Conservation (phyloP, 2,888 invertebrate genomes). For the Criorhina ranunculi region DNA sequence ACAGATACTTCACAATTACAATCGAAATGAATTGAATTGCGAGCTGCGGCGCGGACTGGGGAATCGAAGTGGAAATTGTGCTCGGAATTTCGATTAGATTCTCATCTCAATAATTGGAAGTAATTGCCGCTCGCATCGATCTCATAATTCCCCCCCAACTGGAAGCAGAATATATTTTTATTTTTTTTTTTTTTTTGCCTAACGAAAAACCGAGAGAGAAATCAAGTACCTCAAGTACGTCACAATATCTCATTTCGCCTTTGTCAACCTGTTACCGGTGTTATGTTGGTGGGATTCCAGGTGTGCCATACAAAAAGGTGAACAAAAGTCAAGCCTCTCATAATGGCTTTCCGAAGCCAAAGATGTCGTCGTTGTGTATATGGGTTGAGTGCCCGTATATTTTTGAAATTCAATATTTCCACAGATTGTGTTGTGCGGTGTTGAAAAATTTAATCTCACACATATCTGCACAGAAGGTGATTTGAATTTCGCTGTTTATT, state of each 20-base stretch:
- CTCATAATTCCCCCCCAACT: constrained; percentile 18
- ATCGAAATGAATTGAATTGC: constrained; percentile 59
- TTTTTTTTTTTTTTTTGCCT: constrained; percentile 6
- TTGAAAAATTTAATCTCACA: constrained; percentile 59
- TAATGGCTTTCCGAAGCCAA: constrained; percentile 23
- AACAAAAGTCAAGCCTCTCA: constrained; percentile 22
- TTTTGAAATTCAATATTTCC: constrained; percentile 55
- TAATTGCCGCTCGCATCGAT: constrained; percentile 51
- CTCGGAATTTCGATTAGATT: constrained; percentile 37
- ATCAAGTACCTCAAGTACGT: constrained; percentile 4
- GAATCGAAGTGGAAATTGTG: constrained; percentile 26
- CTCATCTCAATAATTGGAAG: constrained; percentile 55
- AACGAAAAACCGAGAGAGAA: neutral
- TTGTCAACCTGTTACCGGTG: constrained; percentile 56
- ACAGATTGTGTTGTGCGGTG: constrained; percentile 28
- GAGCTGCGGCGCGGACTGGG: neutral
- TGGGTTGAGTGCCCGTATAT: constrained; percentile 16
- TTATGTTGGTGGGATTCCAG: neutral
- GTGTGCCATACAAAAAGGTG: neutral
- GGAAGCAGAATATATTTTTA: constrained; percentile 8
- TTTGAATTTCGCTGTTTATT: constrained; percentile 36
- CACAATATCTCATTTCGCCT: constrained; percentile 47
- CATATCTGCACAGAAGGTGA: constrained; percentile 53
- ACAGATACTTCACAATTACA: constrained; percentile 44
- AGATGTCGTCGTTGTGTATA: neutral